Evolutionary conservation across 2,113 vertebrate genomes (phyloP).

Genomic region (Gallinago media): DNA sequence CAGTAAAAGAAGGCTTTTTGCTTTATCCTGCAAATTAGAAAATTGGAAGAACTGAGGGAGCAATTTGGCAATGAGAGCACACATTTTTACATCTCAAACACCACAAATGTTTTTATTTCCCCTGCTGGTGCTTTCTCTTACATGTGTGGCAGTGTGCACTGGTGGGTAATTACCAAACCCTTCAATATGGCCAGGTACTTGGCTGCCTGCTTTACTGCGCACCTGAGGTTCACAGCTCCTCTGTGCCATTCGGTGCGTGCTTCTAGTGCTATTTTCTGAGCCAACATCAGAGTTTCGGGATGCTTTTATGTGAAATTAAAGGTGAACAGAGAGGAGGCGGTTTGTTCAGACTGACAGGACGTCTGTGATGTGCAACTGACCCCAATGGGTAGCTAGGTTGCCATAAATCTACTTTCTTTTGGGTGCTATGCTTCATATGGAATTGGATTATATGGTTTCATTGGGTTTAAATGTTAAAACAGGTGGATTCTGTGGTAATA

Average conservation of each 20-base stretch:
- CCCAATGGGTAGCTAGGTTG: background rate
- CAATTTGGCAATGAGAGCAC: background rate
- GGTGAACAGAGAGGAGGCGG: background rate
- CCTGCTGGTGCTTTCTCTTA: background rate
- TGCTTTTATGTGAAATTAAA: background rate
- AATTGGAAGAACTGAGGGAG: background rate
- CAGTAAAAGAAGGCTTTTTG: background rate
- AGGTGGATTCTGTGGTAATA: background rate
- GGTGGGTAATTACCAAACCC: background rate
- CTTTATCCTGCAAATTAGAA: background rate
- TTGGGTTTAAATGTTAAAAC: background rate
- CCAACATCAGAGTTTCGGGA: background rate
- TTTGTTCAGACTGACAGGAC: background rate
- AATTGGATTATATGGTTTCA: background rate
- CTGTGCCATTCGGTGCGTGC: fast-evolving
- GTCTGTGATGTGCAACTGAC: background rate
- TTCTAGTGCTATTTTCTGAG: background rate
- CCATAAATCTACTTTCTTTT: background rate
- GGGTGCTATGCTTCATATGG: background rate
- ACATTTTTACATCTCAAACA: background rate
- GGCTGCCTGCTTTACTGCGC: background rate
- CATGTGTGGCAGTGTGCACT: background rate
- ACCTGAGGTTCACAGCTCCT: background rate
- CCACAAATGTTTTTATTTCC: background rate
- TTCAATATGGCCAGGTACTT: background rate